Percentiles rank a stretch among this genome's conserved stretches.
phyloP scores from a whole-genome alignment of 2,888 invertebrate species.

The Archaeoteleia sp. region DNA sequence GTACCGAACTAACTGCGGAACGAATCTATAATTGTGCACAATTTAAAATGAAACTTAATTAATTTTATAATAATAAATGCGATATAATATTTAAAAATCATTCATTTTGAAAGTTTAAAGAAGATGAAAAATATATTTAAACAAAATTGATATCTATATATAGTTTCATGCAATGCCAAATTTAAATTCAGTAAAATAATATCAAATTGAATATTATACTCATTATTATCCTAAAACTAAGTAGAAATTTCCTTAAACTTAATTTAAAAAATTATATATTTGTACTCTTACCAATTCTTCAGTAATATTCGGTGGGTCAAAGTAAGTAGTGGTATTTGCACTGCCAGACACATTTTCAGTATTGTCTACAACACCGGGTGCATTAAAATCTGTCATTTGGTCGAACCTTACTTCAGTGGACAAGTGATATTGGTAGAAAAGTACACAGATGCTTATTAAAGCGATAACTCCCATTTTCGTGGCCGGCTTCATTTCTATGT shows the following conservation, averaged over 20 bases:
- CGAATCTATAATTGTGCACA: slow-evolving; percentile 66
- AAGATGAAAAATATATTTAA: no score
- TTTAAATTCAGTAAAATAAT: no score
- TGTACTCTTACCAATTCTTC: slow-evolving; percentile 61
- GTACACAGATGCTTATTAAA: slow-evolving; percentile 79
- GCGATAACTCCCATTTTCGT: slow-evolving; percentile 81
- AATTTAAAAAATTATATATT: slow-evolving; percentile 11
- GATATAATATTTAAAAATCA: no score
- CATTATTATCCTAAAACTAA: background rate
- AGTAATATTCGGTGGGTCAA: slow-evolving; percentile 58
- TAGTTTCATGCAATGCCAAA: no score
- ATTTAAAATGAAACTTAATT: no score
- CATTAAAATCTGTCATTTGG: slow-evolving; percentile 64
- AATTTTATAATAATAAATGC: no score
- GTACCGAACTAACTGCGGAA: slow-evolving; percentile 63
- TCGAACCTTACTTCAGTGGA: slow-evolving; percentile 75
- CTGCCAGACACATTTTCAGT: slow-evolving; percentile 59
- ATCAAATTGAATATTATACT: no score
- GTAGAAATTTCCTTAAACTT: slow-evolving; percentile 10
- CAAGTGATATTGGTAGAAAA: slow-evolving; percentile 81
- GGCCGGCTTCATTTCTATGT: slow-evolving; percentile 76
- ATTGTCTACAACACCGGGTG: slow-evolving; percentile 58
- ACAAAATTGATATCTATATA: no score
- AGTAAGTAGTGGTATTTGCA: slow-evolving; percentile 59
- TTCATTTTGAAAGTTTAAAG: no score